Percentiles rank a stretch among this genome's conserved stretches.
Conservation (phyloP, 2,888 invertebrate genomes). For the Tubiluchus corallicola region DNA sequence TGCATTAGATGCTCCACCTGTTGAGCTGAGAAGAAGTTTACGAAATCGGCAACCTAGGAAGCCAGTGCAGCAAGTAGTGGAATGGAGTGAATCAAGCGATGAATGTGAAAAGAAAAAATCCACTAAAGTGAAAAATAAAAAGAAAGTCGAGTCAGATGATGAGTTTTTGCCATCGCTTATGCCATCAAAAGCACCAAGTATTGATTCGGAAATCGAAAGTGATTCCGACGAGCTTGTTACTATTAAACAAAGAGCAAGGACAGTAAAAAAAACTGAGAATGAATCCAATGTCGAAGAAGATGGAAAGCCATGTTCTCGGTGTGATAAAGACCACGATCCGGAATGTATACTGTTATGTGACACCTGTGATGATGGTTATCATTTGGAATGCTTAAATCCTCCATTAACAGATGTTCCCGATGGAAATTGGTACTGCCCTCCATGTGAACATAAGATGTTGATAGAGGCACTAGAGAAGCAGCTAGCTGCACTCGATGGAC, state of each 20-base stretch:
- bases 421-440: conserved; percentile 95
- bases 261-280: conserved; percentile 1
- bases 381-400: conserved; percentile 83
- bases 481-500: conserved; percentile 34
- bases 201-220: not conserved
- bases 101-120: no score
- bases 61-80: not conserved
- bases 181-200: not conserved
- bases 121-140: not conserved
- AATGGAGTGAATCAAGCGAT: no score
- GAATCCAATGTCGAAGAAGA: conserved; percentile 22
- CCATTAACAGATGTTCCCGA: conserved; percentile 82
- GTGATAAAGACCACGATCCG: conserved; percentile 76
- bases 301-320: conserved; percentile 69
- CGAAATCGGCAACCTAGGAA: no score
- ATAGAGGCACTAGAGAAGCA: conserved; percentile 52
- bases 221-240: not conserved
- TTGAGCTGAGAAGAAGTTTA: no score
- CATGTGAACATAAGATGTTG: conserved; percentile 60
- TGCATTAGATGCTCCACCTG: no score
- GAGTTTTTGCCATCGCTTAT: not conserved
- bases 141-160: not conserved
- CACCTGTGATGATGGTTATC: conserved; percentile 84
- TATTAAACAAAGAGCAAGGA: not conserved
- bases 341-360: conserved; percentile 92